Conservation (phyloP, 2,888 invertebrate species). For the Dynastes grantii region DNA sequence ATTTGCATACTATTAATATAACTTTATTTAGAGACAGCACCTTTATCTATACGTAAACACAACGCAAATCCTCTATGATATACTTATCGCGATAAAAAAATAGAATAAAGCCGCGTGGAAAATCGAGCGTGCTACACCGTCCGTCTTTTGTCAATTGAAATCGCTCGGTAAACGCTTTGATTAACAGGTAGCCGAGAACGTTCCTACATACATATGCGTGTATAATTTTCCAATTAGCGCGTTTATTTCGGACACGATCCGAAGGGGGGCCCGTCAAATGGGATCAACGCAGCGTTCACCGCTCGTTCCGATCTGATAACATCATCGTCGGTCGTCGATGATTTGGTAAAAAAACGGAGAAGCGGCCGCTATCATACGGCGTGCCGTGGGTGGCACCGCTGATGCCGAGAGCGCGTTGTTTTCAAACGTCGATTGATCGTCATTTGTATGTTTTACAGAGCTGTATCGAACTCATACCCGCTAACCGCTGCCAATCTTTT, state of each 20-base stretch:
- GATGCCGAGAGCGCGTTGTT: background rate
- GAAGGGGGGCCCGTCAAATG: constrained; percentile 14
- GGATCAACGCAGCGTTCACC: background rate
- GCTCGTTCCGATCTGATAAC: background rate
- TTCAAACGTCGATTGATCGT: background rate
- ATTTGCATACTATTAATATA: no score
- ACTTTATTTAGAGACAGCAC: no score
- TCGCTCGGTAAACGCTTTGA: background rate
- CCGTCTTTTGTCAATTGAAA: constrained; percentile 1
- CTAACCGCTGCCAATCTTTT: no score
- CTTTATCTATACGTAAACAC: no score
- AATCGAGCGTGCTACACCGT: background rate
- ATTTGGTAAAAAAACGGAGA: background rate
- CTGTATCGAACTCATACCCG: background rate
- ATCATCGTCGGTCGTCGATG: background rate
- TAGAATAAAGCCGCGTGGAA: background rate
- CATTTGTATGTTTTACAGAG: background rate
- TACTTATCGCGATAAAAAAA: no score
- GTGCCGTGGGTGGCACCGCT: constrained; percentile 24
- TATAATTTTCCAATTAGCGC: constrained; percentile 27
- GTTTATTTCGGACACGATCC: constrained; percentile 17
- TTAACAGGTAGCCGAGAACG: background rate
- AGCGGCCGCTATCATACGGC: background rate
- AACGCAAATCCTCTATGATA: no score
- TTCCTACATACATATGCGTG: background rate